These are phyloP conservation scores for Drosophila mayaguana DNA, from an alignment of 2,888 invertebrate species.

Conservation along the genomic window DNA sequence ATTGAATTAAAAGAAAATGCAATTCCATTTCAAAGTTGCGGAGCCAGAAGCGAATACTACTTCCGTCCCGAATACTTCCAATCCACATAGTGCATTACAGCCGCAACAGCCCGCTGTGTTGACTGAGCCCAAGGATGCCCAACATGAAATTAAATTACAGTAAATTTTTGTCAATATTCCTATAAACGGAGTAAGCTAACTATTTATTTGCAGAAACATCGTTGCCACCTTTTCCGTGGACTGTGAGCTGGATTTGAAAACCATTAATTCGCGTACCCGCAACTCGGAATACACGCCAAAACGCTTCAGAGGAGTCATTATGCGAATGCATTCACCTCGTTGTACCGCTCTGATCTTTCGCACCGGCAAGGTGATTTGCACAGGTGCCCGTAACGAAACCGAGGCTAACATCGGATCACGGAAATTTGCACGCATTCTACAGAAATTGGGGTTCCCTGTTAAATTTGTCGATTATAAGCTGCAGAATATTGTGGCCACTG, in stretches of 20 bases:
- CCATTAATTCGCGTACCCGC: slow-evolving; percentile 91
- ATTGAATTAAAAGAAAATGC: slow-evolving; percentile 57
- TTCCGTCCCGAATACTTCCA: slow-evolving; percentile 30
- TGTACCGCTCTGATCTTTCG: slow-evolving; percentile 90
- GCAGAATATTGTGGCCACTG: slow-evolving; percentile 91
- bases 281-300: slow-evolving; percentile 94
- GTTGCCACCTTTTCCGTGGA: slow-evolving; percentile 92
- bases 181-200: not conserved
- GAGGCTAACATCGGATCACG: slow-evolving; percentile 91
- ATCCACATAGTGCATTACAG: slow-evolving; percentile 77
- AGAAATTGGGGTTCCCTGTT: slow-evolving; percentile 92
- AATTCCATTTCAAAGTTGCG: slow-evolving; percentile 67
- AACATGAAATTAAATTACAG: slow-evolving; percentile 88
- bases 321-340: slow-evolving; percentile 92
- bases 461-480: slow-evolving; percentile 92
- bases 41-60: slow-evolving; percentile 54
- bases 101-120: slow-evolving; percentile 86
- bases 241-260: slow-evolving; percentile 89
- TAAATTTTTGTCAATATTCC: slow-evolving; percentile 80
- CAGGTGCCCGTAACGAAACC: slow-evolving; percentile 91
- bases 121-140: slow-evolving; percentile 87
- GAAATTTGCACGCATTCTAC: slow-evolving; percentile 93
- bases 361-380: slow-evolving; percentile 93
- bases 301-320: slow-evolving; percentile 92
- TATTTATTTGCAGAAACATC: slow-evolving; percentile 88